Percentiles rank a stretch among this genome's conserved stretches.
phyloP scores from a whole-genome alignment of 2,113 vertebrate species.

The Psilopsiagon aurifrons region DNA sequence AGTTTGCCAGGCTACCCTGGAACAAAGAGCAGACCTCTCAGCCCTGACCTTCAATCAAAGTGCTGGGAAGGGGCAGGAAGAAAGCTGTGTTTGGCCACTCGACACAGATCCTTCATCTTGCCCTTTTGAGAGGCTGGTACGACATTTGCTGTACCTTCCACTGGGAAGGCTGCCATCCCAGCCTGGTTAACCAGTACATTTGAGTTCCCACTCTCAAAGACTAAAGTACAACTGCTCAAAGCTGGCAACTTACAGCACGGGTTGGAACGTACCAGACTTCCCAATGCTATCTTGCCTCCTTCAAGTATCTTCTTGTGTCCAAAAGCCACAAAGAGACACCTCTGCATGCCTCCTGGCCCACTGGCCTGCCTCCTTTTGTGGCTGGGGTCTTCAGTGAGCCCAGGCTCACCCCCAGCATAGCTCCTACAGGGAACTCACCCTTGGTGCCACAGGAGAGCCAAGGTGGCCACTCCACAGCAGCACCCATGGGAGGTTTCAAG shows the following conservation, averaged over 20 bases:
- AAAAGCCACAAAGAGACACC: not conserved
- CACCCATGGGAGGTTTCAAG: not conserved
- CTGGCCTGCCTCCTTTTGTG: not conserved
- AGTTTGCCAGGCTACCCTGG: not conserved
- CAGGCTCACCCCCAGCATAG: not conserved
- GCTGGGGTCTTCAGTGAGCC: not conserved
- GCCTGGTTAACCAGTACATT: not conserved
- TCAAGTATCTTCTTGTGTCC: not conserved
- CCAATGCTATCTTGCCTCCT: rapidly evolving
- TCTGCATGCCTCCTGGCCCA: not conserved
- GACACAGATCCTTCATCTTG: rapidly evolving
- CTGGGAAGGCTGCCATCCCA: not conserved
- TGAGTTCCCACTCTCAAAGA: not conserved
- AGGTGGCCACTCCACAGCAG: not conserved
- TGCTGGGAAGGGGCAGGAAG: not conserved
- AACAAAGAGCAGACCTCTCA: not conserved
- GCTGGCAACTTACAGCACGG: not conserved
- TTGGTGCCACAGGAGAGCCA: not conserved
- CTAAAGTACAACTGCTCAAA: not conserved
- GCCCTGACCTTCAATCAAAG: not conserved
- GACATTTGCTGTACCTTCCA: not conserved
- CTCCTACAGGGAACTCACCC: not conserved
- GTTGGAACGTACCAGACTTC: not conserved
- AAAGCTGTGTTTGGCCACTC: not conserved
- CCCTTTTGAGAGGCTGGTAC: not conserved